These are phyloP conservation scores for Loriculus beryllinus DNA, from an alignment of 2,797 vertebrate genomes.

Conservation along the genomic window DNA sequence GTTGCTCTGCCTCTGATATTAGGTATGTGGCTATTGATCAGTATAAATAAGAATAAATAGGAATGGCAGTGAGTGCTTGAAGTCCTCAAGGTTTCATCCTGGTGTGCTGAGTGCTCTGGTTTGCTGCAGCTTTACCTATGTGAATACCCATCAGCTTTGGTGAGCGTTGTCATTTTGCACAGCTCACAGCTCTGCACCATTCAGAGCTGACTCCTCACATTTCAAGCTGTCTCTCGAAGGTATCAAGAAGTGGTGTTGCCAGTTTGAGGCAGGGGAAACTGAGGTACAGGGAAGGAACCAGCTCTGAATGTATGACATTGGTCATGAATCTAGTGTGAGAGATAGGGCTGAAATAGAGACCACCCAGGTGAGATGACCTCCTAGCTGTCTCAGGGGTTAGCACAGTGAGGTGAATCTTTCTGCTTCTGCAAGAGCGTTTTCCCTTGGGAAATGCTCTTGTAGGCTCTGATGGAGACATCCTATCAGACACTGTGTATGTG, in stretches of 20 bases:
- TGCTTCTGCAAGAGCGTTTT: background rate
- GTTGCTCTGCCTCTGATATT: background rate
- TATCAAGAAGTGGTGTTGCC: background rate
- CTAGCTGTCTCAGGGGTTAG: background rate
- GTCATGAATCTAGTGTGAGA: background rate
- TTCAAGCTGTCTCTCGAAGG: background rate
- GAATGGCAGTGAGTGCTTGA: background rate
- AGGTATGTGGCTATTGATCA: background rate
- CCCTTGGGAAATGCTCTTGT: background rate
- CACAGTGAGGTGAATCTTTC: background rate
- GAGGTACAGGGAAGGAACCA: background rate
- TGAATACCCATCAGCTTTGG: background rate
- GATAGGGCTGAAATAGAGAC: background rate
- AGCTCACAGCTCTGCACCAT: background rate
- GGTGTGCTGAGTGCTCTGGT: background rate
- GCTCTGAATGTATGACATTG: background rate
- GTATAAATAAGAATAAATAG: background rate
- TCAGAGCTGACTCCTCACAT: background rate
- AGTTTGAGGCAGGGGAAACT: background rate
- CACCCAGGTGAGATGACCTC: fast-evolving
- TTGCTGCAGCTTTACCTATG: background rate
- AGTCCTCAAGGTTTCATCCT: background rate
- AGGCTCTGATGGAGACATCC: background rate
- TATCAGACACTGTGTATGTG: fast-evolving
- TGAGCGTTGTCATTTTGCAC: background rate